Percentiles rank a stretch among this genome's conserved stretches.
These are phyloP conservation scores for Sarcophilus harrisii DNA, from an alignment of 2,797 vertebrate species.

Conservation along the genomic window DNA sequence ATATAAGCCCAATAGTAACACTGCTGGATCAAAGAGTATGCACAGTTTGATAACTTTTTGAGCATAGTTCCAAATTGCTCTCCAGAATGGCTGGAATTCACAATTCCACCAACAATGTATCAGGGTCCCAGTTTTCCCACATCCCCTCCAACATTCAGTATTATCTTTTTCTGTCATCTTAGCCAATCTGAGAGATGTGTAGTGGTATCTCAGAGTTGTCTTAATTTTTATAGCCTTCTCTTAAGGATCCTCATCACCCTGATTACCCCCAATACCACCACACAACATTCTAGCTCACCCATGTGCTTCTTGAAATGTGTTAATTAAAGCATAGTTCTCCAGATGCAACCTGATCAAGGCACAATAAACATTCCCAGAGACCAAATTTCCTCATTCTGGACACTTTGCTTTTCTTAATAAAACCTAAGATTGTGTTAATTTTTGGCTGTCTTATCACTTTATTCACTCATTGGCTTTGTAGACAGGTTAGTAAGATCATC, in stretches of 20 bases:
- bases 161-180: too few species aligned
- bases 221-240: background rate
- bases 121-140: too few species aligned
- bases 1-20: too few species aligned
- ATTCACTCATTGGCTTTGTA: background rate
- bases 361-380: background rate
- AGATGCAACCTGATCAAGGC: background rate
- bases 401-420: background rate
- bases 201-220: too few species aligned
- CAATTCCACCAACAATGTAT: too few species aligned
- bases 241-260: background rate
- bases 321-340: background rate
- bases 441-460: background rate
- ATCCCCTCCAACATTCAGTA: too few species aligned
- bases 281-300: background rate
- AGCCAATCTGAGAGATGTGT: too few species aligned
- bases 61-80: too few species aligned
- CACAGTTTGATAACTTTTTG: too few species aligned
- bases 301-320: background rate
- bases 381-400: background rate
- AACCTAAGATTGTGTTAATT: background rate
- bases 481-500: background rate
- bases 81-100: too few species aligned
- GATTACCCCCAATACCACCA: background rate
- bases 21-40: too few species aligned